Percentiles rank a stretch among this genome's conserved stretches.
Evolutionary conservation across 2,797 vertebrate genomes (phyloP).

Genomic region (Sylvilagus floridanus): DNA sequence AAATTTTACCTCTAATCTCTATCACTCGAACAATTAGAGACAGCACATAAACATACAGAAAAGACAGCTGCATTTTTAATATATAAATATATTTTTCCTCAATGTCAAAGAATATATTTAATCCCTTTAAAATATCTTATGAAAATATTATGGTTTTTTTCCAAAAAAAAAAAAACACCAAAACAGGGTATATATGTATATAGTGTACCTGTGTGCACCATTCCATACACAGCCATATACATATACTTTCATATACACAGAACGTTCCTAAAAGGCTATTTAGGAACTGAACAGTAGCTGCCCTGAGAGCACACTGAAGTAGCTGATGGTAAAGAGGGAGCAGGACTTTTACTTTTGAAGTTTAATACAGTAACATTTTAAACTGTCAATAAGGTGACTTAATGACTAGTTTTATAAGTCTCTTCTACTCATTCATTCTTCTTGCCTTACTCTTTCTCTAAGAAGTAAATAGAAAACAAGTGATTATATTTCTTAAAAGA

Average conservation of each 20-base stretch:
- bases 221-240: not conserved
- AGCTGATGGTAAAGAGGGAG: not conserved
- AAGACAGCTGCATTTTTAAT: not conserved
- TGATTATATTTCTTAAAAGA: constrained; percentile 4
- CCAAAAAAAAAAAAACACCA: not conserved
- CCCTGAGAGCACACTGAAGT: not conserved
- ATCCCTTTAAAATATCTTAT: not conserved
- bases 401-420: not conserved
- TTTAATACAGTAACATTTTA: constrained; percentile 5
- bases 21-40: constrained; percentile 25
- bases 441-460: constrained; percentile 22
- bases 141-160: not conserved
- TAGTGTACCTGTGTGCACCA: not conserved
- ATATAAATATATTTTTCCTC: constrained; percentile 11
- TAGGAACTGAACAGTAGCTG: not conserved
- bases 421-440: constrained; percentile 13
- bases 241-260: not conserved
- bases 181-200: not conserved
- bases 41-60: not conserved
- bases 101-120: not conserved
- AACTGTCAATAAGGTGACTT: not conserved
- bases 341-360: constrained; percentile 17
- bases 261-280: not conserved
- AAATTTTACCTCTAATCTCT: not conserved
- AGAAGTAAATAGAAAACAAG: not conserved